These are phyloP conservation scores for Speoplatyrhinus poulsoni DNA, from an alignment of 2,113 vertebrate species.

Conservation along the genomic window DNA sequence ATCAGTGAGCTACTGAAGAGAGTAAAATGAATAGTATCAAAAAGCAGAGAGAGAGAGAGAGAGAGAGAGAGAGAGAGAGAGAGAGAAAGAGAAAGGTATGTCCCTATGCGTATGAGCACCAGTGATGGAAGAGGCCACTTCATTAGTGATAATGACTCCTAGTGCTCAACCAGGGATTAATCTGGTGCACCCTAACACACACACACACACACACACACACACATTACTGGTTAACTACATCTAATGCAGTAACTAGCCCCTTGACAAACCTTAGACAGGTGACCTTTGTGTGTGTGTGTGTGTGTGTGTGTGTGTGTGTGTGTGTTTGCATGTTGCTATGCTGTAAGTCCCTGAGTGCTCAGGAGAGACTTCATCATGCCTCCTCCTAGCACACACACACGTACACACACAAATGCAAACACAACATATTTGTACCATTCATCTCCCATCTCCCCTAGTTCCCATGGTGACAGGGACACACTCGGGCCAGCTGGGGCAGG, in stretches of 20 bases:
- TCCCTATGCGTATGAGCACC: constrained; percentile 12
- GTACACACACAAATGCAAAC: background rate
- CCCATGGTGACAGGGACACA: constrained; percentile 67
- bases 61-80: background rate
- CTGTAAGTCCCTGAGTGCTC: constrained; percentile 62
- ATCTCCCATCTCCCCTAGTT: constrained; percentile 61
- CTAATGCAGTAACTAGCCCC: background rate
- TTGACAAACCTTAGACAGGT: constrained; percentile 50
- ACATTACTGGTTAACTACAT: background rate
- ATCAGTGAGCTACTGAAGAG: background rate
- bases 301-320: constrained; percentile 68
- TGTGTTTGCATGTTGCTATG: constrained; percentile 74
- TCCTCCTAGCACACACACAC: background rate
- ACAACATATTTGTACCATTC: constrained; percentile 52
- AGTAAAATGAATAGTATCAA: background rate
- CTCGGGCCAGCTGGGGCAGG: background rate
- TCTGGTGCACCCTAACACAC: background rate
- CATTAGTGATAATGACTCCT: constrained; percentile 71
- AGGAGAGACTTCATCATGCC: background rate
- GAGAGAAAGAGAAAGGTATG: background rate
- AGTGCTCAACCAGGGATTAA: constrained; percentile 16
- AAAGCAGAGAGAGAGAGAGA: background rate
- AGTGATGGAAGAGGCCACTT: constrained; percentile 49
- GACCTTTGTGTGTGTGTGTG: constrained; percentile 66
- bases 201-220: background rate